A percentile compares a stretch with the other conserved stretches of the same genome.
Evolutionary conservation across 2,113 vertebrate species (phyloP).

Genomic region (Carollia perspicillata): DNA sequence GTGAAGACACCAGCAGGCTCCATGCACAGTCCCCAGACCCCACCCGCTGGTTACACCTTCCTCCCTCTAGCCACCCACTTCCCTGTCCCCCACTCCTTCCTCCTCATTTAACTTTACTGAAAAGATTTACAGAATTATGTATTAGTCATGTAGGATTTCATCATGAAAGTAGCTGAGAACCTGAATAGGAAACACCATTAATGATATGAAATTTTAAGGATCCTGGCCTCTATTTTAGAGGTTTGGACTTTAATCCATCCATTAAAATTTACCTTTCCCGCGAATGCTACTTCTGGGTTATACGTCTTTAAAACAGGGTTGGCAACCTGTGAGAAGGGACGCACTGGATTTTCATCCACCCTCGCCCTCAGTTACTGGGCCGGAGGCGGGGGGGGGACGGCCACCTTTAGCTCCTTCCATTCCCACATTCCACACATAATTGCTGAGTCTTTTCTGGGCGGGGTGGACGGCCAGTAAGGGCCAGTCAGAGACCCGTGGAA

Average conservation of each 20-base stretch:
- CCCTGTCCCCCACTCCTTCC: constrained; percentile 53
- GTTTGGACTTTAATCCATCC: neutral
- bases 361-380: neutral
- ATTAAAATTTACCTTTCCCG: neutral
- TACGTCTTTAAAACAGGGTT: neutral
- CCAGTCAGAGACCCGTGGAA: neutral
- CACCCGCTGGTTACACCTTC: neutral
- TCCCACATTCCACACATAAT: neutral
- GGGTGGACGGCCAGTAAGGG: neutral
- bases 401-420: neutral
- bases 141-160: constrained; percentile 43
- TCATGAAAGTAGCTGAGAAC: neutral
- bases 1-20: neutral
- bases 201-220: neutral
- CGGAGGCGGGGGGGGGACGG: neutral
- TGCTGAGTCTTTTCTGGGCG: neutral
- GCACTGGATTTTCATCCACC: neutral
- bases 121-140: constrained; percentile 45
- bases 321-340: neutral
- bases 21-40: neutral
- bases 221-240: neutral
- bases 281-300: neutral
- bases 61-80: neutral
- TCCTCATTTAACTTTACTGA: constrained; percentile 62
- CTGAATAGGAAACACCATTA: neutral